Percentiles rank a stretch among this genome's conserved stretches.
Conservation (phyloP, 1,140 invertebrate species). For the Neodiprion pinetum region DNA sequence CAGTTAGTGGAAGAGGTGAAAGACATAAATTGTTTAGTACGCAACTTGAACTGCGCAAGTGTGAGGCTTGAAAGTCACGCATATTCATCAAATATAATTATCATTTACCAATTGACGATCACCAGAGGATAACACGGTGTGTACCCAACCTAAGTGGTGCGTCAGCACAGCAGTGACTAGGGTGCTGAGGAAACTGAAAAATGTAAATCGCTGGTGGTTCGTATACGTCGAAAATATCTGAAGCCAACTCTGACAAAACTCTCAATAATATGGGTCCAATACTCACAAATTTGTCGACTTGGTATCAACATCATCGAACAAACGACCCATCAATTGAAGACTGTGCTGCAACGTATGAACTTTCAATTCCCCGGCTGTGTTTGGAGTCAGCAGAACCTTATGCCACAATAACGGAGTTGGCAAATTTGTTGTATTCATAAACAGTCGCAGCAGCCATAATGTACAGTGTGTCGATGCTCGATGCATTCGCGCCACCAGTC, state of each 20-base stretch:
- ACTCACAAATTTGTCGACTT: conserved; percentile 60
- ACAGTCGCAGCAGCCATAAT: conserved; percentile 44
- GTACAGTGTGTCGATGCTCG: conserved; percentile 42
- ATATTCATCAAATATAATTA: neutral
- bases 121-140: conserved; percentile 67
- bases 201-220: conserved; percentile 24
- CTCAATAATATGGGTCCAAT: neutral
- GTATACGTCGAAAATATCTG: neutral
- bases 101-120: conserved; percentile 46
- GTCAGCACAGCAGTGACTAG: conserved; percentile 87
- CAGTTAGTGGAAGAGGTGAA: neutral
- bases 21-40: neutral
- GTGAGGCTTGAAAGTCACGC: too few relatives aligned
- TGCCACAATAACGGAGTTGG: conserved; percentile 53
- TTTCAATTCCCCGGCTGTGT: conserved; percentile 36
- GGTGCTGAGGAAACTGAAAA: conserved; percentile 87
- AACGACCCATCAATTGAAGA: conserved; percentile 53
- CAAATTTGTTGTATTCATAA: conserved; percentile 36
- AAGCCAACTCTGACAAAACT: neutral
- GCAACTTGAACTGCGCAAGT: neutral
- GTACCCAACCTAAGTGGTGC: conserved; percentile 90
- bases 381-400: conserved; percentile 51
- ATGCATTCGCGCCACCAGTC: conserved; percentile 43
- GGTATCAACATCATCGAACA: conserved; percentile 52
- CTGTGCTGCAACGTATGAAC: conserved; percentile 38